These are phyloP conservation scores for Phycodurus eques DNA, from an alignment of 2,113 vertebrate species.

Conservation along the genomic window DNA sequence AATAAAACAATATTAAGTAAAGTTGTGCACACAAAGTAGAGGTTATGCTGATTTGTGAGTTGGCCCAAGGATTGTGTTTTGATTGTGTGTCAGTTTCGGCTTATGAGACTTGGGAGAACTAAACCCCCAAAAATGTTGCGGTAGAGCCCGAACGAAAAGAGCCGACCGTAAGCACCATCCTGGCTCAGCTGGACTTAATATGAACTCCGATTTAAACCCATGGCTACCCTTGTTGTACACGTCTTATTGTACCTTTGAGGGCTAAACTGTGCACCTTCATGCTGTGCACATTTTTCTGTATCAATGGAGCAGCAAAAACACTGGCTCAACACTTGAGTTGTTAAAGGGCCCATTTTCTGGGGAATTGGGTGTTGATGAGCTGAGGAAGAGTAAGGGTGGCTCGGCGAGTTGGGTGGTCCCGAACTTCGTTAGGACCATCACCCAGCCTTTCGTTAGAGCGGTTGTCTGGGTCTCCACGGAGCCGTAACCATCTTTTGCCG, in stretches of 20 bases:
- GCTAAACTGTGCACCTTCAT: conserved; percentile 34
- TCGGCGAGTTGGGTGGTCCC: conserved; percentile 66
- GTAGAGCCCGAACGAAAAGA: conserved; percentile 57
- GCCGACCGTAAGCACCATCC: conserved; percentile 54
- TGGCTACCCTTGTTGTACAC: conserved; percentile 32
- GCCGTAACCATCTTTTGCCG: conserved; percentile 63
- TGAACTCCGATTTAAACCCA: conserved; percentile 43
- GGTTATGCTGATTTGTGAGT: conserved; percentile 66
- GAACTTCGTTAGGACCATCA: conserved; percentile 55
- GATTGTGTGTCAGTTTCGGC: conserved; percentile 67
- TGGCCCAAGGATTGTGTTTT: conserved; percentile 59
- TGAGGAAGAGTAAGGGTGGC: conserved; percentile 69
- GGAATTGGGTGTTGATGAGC: conserved; percentile 75
- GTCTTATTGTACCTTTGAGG: conserved; percentile 15
- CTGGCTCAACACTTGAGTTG: conserved; percentile 40
- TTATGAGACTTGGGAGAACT: conserved; percentile 64
- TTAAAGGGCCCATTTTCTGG: conserved; percentile 69
- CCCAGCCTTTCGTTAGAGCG: conserved; percentile 47
- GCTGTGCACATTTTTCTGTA: conserved; percentile 18
- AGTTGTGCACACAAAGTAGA: conserved; percentile 70
- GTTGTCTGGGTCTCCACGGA: conserved; percentile 62
- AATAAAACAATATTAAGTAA: conserved; percentile 67
- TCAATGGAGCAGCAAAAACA: conserved; percentile 47
- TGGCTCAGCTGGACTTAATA: conserved; percentile 39
- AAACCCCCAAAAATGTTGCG: conserved; percentile 70